These are phyloP conservation scores for Rhynchotus rufescens DNA, from an alignment of 2,797 vertebrate species.

Conservation along the genomic window DNA sequence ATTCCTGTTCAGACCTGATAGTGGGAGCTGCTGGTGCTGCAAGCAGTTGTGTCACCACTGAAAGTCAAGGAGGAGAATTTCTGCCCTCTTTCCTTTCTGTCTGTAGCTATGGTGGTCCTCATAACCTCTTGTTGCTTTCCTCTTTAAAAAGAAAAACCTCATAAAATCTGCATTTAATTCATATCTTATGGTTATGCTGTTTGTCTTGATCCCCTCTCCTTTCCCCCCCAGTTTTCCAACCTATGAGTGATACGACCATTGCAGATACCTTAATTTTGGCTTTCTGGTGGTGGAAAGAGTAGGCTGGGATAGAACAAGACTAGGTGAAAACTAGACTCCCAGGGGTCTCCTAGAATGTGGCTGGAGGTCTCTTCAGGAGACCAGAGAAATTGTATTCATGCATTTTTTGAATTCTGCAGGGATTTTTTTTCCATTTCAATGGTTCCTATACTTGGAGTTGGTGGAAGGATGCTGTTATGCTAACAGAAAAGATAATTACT, in stretches of 20 bases:
- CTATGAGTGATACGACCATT: neutral
- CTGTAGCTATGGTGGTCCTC: neutral
- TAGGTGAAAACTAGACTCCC: neutral
- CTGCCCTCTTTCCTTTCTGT: neutral
- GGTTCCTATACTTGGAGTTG: neutral
- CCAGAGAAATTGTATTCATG: neutral
- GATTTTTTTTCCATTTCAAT: neutral
- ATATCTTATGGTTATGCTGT: neutral
- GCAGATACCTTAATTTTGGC: neutral
- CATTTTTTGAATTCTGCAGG: neutral
- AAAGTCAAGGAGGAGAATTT: neutral
- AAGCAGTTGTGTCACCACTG: slow-evolving; percentile 64
- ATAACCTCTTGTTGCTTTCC: neutral
- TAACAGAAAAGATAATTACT: neutral
- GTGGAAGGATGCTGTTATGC: neutral
- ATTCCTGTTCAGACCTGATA: neutral
- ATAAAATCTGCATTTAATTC: neutral
- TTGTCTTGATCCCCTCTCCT: neutral
- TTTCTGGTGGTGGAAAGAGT: slow-evolving; percentile 51
- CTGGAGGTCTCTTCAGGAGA: neutral
- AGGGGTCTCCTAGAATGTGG: neutral
- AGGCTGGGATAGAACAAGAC: neutral
- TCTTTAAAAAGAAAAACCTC: neutral
- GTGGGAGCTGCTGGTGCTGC: neutral
- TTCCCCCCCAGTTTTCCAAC: neutral